Evolutionary conservation across 2,888 invertebrate species (phyloP).

Genomic region (Eristalis pertinax): DNA sequence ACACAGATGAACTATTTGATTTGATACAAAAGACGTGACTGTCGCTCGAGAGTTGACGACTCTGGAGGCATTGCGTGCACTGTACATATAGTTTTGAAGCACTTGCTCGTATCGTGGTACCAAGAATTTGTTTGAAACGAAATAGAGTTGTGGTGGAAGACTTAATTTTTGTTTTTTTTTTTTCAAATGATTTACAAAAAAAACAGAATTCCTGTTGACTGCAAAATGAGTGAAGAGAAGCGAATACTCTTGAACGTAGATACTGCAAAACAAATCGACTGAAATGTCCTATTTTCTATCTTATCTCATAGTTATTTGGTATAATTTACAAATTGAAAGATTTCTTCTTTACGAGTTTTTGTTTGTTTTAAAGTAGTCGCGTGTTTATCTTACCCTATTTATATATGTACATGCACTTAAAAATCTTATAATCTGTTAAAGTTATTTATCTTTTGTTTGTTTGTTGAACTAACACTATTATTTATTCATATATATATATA

Average conservation of each 20-base stretch:
- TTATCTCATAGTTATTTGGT: constrained; percentile 30
- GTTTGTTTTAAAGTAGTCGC: constrained; percentile 56
- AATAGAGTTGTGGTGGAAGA: constrained; percentile 53
- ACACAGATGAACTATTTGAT: too few species aligned
- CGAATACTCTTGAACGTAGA: background rate
- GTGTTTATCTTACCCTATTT: constrained; percentile 14
- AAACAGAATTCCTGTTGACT: background rate
- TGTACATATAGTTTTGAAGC: too few species aligned
- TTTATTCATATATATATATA: constrained; percentile 32
- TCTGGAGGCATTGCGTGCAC: too few species aligned
- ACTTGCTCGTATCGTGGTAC: too few species aligned
- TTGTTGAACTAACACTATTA: constrained; percentile 29
- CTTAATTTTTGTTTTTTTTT: too few species aligned
- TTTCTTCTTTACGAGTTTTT: constrained; percentile 16
- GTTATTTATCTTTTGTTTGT: constrained; percentile 26
- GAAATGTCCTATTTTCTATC: constrained; percentile 9
- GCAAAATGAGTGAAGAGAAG: background rate
- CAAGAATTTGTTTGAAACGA: background rate
- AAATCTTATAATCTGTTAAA: constrained; percentile 46
- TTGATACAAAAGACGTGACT: too few species aligned
- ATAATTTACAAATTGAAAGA: constrained; percentile 51
- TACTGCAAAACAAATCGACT: constrained; percentile 12
- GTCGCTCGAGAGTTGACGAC: too few species aligned
- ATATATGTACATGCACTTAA: constrained; percentile 38
- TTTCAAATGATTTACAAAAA: constrained; percentile 18